phyloP scores from a whole-genome alignment of 2,888 invertebrate species.

The Nomada ferruginata region DNA sequence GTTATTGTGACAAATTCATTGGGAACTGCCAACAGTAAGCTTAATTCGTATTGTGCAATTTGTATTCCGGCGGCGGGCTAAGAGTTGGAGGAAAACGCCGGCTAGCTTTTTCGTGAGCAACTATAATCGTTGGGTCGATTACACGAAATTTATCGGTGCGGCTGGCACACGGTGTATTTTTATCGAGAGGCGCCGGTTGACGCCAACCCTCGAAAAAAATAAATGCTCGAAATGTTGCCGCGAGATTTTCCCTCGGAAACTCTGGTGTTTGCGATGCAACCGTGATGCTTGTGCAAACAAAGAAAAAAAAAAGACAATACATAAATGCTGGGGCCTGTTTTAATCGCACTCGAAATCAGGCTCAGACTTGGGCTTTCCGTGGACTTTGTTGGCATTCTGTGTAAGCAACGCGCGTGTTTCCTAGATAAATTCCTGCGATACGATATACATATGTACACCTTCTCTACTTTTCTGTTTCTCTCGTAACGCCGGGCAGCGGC shows the following conservation, averaged over 20 bases:
- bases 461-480: conserved; percentile 11
- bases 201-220: conserved; percentile 14
- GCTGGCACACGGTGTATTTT: conserved; percentile 30
- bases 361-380: conserved; percentile 35
- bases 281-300: conserved; percentile 48
- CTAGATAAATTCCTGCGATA: conserved; percentile 57
- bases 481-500: background rate
- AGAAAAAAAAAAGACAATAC: background rate
- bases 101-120: conserved; percentile 6
- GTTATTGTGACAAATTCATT: no score
- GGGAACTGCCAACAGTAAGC: background rate
- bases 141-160: conserved; percentile 14
- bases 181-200: conserved; percentile 42
- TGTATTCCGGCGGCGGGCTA: background rate
- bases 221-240: conserved; percentile 25
- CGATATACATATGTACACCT: conserved; percentile 4
- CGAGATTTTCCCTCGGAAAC: conserved; percentile 8
- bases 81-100: conserved; percentile 2
- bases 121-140: conserved; percentile 19
- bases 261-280: conserved; percentile 40
- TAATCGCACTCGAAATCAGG: conserved; percentile 45
- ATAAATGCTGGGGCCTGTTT: conserved; percentile 36
- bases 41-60: background rate
- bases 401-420: conserved; percentile 41
- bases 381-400: conserved; percentile 58